These are phyloP conservation scores for Notodonta dromedarius DNA, from an alignment of 2,888 invertebrate species.

Conservation along the genomic window DNA sequence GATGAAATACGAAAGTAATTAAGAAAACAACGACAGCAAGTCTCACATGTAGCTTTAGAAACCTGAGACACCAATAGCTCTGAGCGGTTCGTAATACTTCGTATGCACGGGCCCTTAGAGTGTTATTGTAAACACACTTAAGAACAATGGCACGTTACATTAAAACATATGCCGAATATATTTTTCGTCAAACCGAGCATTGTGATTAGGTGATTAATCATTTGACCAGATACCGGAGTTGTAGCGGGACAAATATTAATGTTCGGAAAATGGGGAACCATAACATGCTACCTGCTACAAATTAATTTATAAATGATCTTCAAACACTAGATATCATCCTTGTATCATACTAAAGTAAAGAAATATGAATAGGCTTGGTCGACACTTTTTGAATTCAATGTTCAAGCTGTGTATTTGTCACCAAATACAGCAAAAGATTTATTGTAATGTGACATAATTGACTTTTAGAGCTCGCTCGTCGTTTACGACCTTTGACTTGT, in stretches of 20 bases:
- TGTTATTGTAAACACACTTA: slow-evolving; percentile 45
- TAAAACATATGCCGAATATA: slow-evolving; percentile 46
- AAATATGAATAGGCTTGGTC: too few relatives aligned
- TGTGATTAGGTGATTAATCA: slow-evolving; percentile 25
- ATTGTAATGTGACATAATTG: background rate
- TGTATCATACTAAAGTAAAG: too few relatives aligned
- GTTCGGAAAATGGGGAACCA: too few relatives aligned
- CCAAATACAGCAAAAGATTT: background rate
- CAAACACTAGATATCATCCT: too few relatives aligned
- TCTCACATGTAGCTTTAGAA: background rate
- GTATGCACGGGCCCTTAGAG: background rate
- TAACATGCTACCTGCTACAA: too few relatives aligned
- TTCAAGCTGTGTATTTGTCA: background rate
- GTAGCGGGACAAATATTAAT: background rate
- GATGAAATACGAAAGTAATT: too few relatives aligned
- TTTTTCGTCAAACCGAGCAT: slow-evolving; percentile 33
- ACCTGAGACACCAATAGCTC: background rate
- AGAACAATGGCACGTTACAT: slow-evolving; percentile 52
- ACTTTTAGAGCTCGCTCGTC: too few relatives aligned
- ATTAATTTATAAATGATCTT: too few relatives aligned
- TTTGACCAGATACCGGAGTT: slow-evolving; percentile 10
- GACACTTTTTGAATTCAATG: too few relatives aligned
- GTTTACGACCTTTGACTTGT: too few relatives aligned
- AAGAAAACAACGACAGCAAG: too few relatives aligned
- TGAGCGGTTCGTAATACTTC: background rate